A percentile compares a stretch with the other conserved stretches of the same genome.
phyloP scores from a whole-genome alignment of 2,797 vertebrate genomes.

The Scolopax rusticola region DNA sequence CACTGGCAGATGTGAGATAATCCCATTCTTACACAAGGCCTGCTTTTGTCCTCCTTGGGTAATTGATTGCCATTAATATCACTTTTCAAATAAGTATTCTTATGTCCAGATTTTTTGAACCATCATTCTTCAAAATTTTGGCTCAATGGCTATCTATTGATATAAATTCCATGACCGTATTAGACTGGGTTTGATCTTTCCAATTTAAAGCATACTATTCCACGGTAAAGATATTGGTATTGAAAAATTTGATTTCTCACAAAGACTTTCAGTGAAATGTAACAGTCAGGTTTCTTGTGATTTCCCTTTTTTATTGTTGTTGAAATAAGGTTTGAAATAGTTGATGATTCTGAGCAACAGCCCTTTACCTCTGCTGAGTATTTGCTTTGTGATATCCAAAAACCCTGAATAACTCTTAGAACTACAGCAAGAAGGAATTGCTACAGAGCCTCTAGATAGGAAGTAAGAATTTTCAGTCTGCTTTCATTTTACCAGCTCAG shows the following conservation, averaged over 20 bases:
- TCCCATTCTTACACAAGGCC: not conserved
- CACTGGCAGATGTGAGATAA: conserved; percentile 4
- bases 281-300: not conserved
- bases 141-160: not conserved
- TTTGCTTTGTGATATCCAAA: not conserved
- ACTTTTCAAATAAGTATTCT: not conserved
- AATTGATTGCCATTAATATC: conserved; percentile 6
- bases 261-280: not conserved
- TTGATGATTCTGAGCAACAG: not conserved
- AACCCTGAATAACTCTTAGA: not conserved
- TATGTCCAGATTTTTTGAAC: not conserved
- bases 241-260: not conserved
- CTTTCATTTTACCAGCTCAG: not conserved
- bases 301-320: not conserved
- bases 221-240: not conserved
- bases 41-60: not conserved
- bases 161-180: not conserved
- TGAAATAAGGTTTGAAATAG: not conserved
- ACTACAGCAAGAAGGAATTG: not conserved
- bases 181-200: not conserved
- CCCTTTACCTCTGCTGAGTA: not conserved
- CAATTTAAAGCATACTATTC: not conserved
- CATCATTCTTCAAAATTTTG: not conserved
- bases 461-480: not conserved
- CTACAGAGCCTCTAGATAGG: not conserved